Evolutionary conservation across 2,888 invertebrate genomes (phyloP).

Genomic region (Alsophila aescularia): DNA sequence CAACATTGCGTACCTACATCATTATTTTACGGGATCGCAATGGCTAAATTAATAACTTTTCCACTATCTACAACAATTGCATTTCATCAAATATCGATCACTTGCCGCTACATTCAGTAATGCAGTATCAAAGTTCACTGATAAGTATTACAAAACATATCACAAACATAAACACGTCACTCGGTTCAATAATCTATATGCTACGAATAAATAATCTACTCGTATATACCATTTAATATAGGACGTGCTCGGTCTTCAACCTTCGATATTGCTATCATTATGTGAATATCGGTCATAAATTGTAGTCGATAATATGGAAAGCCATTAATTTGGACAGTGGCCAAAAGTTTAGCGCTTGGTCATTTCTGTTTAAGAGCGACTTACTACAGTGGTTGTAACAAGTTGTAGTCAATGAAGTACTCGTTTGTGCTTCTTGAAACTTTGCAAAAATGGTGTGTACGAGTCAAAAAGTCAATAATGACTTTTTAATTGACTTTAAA

Average conservation of each 20-base stretch:
- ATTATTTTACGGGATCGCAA: too few relatives aligned
- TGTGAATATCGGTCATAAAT: conserved; percentile 28
- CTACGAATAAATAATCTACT: too few relatives aligned
- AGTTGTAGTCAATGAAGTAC: too few relatives aligned
- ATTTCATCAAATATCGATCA: background rate
- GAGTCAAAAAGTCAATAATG: too few relatives aligned
- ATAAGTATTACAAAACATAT: conserved; percentile 10
- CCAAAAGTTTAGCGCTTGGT: conserved; percentile 22
- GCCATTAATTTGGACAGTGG: conserved; percentile 28
- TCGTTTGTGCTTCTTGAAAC: too few relatives aligned
- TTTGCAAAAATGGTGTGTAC: too few relatives aligned
- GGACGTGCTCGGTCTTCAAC: conserved; percentile 37
- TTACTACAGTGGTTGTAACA: background rate
- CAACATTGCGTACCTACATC: too few relatives aligned
- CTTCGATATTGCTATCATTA: conserved; percentile 33
- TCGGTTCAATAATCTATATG: conserved; percentile 8
- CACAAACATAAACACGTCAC: conserved; percentile 9
- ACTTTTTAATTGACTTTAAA: too few relatives aligned
- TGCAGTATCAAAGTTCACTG: conserved; percentile 20
- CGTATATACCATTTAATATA: conserved; percentile 24
- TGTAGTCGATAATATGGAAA: conserved; percentile 26
- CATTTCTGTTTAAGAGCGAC: conserved; percentile 6
- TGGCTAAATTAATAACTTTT: too few relatives aligned
- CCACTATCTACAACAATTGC: too few relatives aligned
- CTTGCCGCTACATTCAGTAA: background rate